A percentile compares a stretch with the other conserved stretches of the same genome.
Evolutionary conservation across 2,888 invertebrate species (phyloP).

Genomic region (Xiphydria camelus): DNA sequence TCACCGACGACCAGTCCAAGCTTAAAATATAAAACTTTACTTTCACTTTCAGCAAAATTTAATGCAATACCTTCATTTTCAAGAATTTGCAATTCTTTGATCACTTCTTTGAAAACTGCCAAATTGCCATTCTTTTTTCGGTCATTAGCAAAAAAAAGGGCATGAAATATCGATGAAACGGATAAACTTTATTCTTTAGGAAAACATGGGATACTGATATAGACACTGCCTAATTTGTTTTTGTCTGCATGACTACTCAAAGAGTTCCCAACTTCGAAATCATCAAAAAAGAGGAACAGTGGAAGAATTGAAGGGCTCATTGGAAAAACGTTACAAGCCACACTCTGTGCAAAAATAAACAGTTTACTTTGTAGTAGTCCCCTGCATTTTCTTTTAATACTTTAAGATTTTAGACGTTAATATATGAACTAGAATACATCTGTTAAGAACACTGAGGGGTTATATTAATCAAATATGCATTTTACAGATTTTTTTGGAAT

Average conservation of each 20-base stretch:
- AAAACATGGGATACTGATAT: constrained; percentile 21
- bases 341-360: too few relatives aligned
- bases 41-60: constrained; percentile 7
- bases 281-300: constrained; percentile 24
- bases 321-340: too few relatives aligned
- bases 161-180: constrained; percentile 29
- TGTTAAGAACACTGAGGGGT: too few relatives aligned
- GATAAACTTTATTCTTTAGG: constrained; percentile 17
- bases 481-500: too few relatives aligned
- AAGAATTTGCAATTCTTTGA: constrained; percentile 24
- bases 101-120: constrained; percentile 23
- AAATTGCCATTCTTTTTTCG: constrained; percentile 22
- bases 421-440: too few relatives aligned
- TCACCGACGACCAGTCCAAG: constrained; percentile 22
- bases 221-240: constrained; percentile 29
- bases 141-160: constrained; percentile 27
- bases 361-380: too few relatives aligned
- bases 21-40: constrained; percentile 17
- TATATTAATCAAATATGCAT: too few relatives aligned
- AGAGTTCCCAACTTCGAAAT: constrained; percentile 28
- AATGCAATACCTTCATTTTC: constrained; percentile 21
- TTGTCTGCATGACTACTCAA: constrained; percentile 25
- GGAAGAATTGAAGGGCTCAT: constrained; percentile 12
- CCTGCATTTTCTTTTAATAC: too few relatives aligned
- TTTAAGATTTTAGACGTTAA: too few relatives aligned